Evolutionary conservation across 1,140 invertebrate genomes (phyloP), one percentile per base, ranked within the genome.

Genomic region (Leucophenga varia): DNA sequence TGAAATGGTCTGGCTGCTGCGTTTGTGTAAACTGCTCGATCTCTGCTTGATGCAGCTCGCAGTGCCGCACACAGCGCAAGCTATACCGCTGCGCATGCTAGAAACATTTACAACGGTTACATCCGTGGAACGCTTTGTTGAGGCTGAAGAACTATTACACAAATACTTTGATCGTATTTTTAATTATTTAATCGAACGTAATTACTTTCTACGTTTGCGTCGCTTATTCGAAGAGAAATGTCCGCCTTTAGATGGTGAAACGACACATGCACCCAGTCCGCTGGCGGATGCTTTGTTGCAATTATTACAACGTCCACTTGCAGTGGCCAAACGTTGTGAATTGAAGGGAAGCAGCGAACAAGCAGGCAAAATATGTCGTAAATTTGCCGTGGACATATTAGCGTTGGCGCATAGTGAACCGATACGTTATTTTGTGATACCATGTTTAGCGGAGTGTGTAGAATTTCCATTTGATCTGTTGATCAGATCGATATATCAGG

Each of bases 191-290:
- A 60, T 74, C 18, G 48, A 53, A 25, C 64, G 61, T 80, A 82
- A 83, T 47, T 95, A 92, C 70, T 94, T 91, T 65, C 77, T 79
- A 34, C 81, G 86, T 57, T 69, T 95, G 49, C 79, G 86, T 49
- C 75, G 78, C 37, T 60, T 94, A 21, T 59, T 95, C 41, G 86
- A 91, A 59, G 68, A 79, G 32, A 85, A 86, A 73, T 81, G 89
- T 31, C 88, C 89, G 32, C 81, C 85, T 9, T 72, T 90, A 47
- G 79, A 89, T 57, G 86, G 87, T 17, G 79, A 81, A 25, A 84
- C 84, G 1, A 54, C 83, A 3, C 77, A 81, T 34, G 81, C 89
- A n/a, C 88, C 88, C 1, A 91, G 85, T 32, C 85, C 86, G 9
- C 76, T 91, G 6, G 81, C 88, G 20, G 84, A 83, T 43, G 87